phyloP scores from a whole-genome alignment of 2,797 vertebrate species.

The Pangasius larnaudii region DNA sequence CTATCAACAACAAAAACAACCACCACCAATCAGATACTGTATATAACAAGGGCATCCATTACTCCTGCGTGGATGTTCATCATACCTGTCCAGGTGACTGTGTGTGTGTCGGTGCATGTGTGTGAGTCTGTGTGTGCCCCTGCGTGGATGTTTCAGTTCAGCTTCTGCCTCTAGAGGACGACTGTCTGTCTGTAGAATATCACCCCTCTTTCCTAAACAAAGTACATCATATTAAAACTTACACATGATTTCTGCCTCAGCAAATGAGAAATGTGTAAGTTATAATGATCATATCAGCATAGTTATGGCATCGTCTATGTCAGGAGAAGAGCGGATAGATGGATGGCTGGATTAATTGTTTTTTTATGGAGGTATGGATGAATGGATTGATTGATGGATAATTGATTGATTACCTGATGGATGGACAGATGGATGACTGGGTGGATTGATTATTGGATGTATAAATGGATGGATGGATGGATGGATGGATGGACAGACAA shows the following conservation, averaged over 20 bases:
- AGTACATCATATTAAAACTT: not conserved
- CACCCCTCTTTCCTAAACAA: constrained; percentile 66
- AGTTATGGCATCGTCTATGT: too few species aligned
- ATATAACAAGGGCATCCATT: not conserved
- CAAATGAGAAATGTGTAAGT: not conserved
- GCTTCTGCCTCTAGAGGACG: constrained; percentile 53
- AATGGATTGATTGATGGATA: not conserved
- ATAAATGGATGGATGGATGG: not conserved
- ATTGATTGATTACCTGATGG: not conserved
- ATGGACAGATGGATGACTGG: not conserved
- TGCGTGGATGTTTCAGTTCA: constrained; percentile 51
- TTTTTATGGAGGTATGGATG: not conserved
- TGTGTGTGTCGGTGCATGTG: constrained; percentile 53
- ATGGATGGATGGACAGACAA: not conserved
- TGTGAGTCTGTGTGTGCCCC: constrained; percentile 57
- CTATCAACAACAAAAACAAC: not conserved
- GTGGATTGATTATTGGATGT: not conserved
- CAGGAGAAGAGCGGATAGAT: not conserved
- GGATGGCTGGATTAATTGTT: not conserved
- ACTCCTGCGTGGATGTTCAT: not conserved
- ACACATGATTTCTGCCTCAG: not conserved
- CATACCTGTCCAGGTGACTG: constrained; percentile 56
- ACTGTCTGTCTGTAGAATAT: constrained; percentile 60
- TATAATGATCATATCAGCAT: not conserved
- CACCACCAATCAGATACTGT: not conserved